Evolutionary conservation across 2,113 vertebrate species (phyloP).

Genomic region (Spea bombifrons): DNA sequence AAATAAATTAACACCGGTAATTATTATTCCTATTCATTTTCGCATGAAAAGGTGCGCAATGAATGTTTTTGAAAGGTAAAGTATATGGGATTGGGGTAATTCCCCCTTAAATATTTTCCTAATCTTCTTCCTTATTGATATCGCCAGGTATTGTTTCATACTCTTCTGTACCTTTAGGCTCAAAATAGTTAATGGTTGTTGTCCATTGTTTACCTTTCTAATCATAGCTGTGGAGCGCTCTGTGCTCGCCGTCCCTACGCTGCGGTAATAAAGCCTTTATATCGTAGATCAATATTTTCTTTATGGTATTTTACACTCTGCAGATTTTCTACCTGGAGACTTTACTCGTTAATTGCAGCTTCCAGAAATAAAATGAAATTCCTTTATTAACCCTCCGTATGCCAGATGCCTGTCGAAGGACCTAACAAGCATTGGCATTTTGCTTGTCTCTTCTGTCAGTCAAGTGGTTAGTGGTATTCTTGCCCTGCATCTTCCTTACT

Average conservation of each 20-base stretch:
- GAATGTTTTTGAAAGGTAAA: too few species aligned
- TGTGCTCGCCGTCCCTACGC: neutral
- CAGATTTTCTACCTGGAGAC: neutral
- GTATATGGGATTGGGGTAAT: too few species aligned
- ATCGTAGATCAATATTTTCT: slow-evolving; percentile 39
- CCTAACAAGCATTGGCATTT: neutral
- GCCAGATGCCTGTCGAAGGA: neutral
- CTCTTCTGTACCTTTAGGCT: neutral
- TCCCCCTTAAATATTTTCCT: too few species aligned
- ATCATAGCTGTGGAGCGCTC: slow-evolving; percentile 12
- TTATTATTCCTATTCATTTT: too few species aligned
- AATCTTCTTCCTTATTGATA: too few species aligned
- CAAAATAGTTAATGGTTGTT: slow-evolving; percentile 10
- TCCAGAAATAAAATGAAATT: neutral
- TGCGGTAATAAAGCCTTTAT: slow-evolving; percentile 28
- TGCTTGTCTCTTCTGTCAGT: neutral
- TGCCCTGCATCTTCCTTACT: neutral
- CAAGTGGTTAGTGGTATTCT: neutral
- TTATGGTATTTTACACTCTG: slow-evolving; percentile 25
- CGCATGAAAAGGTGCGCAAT: too few species aligned
- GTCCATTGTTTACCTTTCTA: slow-evolving; percentile 22
- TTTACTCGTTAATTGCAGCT: slow-evolving; percentile 36
- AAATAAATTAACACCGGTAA: too few species aligned
- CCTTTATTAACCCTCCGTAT: neutral
- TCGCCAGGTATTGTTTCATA: too few species aligned